Evolutionary conservation across 2,113 vertebrate species (phyloP), one percentile per base, ranked within the genome.

Genomic region (Thinocorus orbignyianus): DNA sequence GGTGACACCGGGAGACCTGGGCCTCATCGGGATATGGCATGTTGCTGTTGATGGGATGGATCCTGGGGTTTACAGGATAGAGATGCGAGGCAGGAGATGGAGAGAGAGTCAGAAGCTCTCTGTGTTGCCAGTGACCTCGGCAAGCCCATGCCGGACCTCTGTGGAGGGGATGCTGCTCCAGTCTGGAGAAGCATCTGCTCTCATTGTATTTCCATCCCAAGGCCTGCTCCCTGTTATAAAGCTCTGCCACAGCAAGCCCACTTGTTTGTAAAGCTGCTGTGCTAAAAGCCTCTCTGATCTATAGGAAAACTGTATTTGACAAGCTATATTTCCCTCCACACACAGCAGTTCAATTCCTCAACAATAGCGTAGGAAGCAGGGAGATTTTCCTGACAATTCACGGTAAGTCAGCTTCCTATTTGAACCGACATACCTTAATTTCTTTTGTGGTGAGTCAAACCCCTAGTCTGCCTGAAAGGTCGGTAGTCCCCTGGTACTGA

Each of bases 21-120:
- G 5, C 26, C 58, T 66, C 6, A 8, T 20, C 8, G 1, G 1
- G 2, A 44, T 44, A 10, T 0, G 1, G 7, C 1, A 10, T 0
- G 52, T 28, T 3, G 1, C 65, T 60, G 76, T 60, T 0, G 13
- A 4, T 1, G 30, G 58, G 35, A 28, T 0, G 4, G 61, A 39
- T 28, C 19, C 30, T 1, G 11, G 49, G 10, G 37, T 31, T 4
- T 3, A 18, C 46, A 46, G 58, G 39, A 9, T 8, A 5, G 41
- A n/a, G 14, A 31, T 13, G 54, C 2, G 52, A 2, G 19, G 69
- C 60, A 39, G 41, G 66, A 5, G 1, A 37, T 3, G 26, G 26
- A 31, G 18, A 7, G 33, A 55, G 49, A 79, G 55, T 39, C 86
- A 55, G 44, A 83, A 69, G 46, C 66, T 46, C 65, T 78, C 68